Base-by-base conservation (phyloP, 1,140 invertebrate genomes). In the Rhyacophila brunnea region DNA sequence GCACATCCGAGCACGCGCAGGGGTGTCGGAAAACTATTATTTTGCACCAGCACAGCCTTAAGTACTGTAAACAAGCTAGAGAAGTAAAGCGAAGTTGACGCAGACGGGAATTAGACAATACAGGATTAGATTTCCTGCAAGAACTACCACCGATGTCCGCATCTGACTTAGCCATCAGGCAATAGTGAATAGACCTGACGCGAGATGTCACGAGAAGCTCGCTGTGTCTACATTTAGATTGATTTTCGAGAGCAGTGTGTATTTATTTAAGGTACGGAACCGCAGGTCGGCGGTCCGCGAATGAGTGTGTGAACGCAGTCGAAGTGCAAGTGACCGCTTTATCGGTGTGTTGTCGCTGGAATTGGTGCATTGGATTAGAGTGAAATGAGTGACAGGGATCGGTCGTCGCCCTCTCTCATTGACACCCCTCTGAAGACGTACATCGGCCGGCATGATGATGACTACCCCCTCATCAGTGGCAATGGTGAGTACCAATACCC, bases 381-480 rank as follows among this genome's bases (percentile, higher is more conserved):
- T 56, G 64, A 46, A 50, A 88, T 88, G 86, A 87, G 85, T 80
- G 86, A 88, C 81, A 86, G 86, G 82, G 85, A 87, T 81, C 83
- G 85, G 79, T 86, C 85, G 74, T 87, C 86, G 79, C 85, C 86
- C 75, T 87, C 83, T 81, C 83, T 87, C 74, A 83, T 86, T 79
- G 85, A 88, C 84, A 87, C 85, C 80, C 86, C 85, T 79, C 85
- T 88, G 79, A 88, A 88, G 81, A 83, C 83, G 65, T 82, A 87
- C 76, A 86, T 87, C 75, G 86, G 86, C 77, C 83, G 86, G 68
- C 84, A 86, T 74, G 85, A 86, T 83, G 81, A 82, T 74, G 85
- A 87, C 77, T 88, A 87, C 80, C 86, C 86, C 74, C 80, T 87
- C 66, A 87, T 88, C 78, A 82, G 81, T 76, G 81, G 81, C 74